Evolutionary conservation across 1,140 invertebrate species (phyloP).

Genomic region (Whitmania pigra): DNA sequence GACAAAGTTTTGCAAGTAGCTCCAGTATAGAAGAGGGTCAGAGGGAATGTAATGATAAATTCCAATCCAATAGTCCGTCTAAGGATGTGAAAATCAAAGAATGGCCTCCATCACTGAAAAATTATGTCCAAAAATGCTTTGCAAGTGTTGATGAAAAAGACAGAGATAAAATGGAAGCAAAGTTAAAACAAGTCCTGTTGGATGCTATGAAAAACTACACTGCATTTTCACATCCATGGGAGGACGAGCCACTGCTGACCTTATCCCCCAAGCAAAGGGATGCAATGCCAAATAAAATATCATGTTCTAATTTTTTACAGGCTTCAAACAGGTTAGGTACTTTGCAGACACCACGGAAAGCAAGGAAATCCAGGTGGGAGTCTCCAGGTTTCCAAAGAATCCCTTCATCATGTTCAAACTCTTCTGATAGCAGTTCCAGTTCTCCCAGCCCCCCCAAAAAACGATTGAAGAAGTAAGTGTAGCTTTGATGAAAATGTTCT

Average conservation of each 20-base stretch:
- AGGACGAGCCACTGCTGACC: slow-evolving; percentile 66
- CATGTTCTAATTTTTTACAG: too few species aligned
- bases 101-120: slow-evolving; percentile 36
- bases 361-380: background rate
- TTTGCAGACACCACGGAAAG: slow-evolving; percentile 7
- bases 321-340: slow-evolving; percentile 9
- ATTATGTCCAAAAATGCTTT: slow-evolving; percentile 81
- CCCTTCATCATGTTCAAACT: background rate
- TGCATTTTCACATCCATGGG: slow-evolving; percentile 79
- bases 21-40: too few species aligned
- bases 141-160: slow-evolving; percentile 72
- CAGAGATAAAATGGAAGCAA: slow-evolving; percentile 82
- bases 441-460: too few species aligned
- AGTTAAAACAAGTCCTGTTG: slow-evolving; percentile 81
- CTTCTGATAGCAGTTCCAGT: background rate
- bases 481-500: too few species aligned
- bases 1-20: too few species aligned
- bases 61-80: too few species aligned
- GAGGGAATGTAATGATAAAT: too few species aligned
- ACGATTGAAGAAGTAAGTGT: too few species aligned
- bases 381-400: slow-evolving; percentile 2
- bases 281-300: slow-evolving; percentile 7
- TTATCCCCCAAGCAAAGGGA: slow-evolving; percentile 9
- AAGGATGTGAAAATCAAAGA: slow-evolving; percentile 42
- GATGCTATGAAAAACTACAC: slow-evolving; percentile 69